A percentile compares a stretch with the other conserved stretches of the same genome.
These are phyloP conservation scores for Saccostrea echinata DNA, from an alignment of 1,140 invertebrate genomes.

Conservation along the genomic window DNA sequence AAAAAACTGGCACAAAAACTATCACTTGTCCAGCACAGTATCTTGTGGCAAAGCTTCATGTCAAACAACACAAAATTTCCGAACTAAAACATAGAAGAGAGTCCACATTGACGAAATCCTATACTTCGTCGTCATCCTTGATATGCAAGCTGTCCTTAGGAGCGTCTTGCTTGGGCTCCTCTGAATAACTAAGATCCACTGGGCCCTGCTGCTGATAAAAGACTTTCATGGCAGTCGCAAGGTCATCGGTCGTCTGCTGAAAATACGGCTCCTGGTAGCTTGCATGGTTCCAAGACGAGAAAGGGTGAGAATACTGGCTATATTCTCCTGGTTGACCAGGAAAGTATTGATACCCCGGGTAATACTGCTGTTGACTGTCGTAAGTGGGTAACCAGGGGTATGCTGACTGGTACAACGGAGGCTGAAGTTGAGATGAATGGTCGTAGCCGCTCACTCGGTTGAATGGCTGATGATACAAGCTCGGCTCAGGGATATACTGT, in stretches of 20 bases:
- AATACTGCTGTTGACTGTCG: neutral
- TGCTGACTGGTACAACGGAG: neutral
- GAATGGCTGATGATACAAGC: neutral
- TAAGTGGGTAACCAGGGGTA: neutral
- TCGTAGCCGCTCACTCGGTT: neutral
- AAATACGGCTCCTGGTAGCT: neutral
- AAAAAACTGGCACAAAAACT: too few species aligned
- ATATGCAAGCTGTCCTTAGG: neutral
- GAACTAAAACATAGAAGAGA: too few species aligned
- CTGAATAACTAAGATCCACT: neutral
- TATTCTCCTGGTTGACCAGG: neutral
- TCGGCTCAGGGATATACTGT: neutral
- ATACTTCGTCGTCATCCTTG: neutral
- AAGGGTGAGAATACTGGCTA: neutral
- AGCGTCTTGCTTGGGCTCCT: neutral
- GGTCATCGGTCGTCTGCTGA: neutral
- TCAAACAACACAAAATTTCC: too few species aligned
- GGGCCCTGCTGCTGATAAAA: neutral
- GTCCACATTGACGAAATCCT: too few species aligned
- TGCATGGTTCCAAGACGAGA: neutral
- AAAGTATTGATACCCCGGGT: neutral
- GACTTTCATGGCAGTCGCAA: neutral
- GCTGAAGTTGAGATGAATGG: neutral
- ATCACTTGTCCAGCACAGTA: too few species aligned
- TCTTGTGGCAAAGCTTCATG: too few species aligned